phyloP scores from a whole-genome alignment of 2,113 vertebrate genomes.

The Melanerpes aurifrons region DNA sequence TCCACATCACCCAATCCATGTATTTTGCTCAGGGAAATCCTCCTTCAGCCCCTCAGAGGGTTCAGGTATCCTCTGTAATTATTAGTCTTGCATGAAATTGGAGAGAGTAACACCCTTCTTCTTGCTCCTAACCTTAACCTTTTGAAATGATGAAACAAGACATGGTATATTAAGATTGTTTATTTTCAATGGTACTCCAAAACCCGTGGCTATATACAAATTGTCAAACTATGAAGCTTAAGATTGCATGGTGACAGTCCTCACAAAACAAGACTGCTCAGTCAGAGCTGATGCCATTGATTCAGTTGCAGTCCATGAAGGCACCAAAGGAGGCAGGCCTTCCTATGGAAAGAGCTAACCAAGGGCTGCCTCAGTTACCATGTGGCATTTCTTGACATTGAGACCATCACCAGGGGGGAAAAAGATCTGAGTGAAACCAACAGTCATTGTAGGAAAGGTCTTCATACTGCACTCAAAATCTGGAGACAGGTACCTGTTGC shows the following conservation, averaged over 20 bases:
- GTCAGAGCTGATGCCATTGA: background rate
- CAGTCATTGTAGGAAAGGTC: background rate
- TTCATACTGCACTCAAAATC: background rate
- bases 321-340: background rate
- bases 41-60: background rate
- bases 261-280: background rate
- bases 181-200: conserved; percentile 43
- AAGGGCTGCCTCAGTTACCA: background rate
- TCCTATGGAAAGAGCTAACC: background rate
- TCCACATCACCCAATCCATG: background rate
- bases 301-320: background rate
- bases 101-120: background rate
- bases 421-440: background rate
- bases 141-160: conserved; percentile 10
- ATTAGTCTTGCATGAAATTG: background rate
- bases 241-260: background rate
- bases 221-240: conserved; percentile 6
- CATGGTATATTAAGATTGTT: background rate
- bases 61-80: background rate
- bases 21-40: background rate
- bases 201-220: background rate
- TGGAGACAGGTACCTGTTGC: background rate
- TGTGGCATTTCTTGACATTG: background rate
- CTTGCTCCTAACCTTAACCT: background rate
- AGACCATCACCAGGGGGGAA: background rate